phyloP scores from a whole-genome alignment of 2,113 vertebrate species.

The Arizona elegans region DNA sequence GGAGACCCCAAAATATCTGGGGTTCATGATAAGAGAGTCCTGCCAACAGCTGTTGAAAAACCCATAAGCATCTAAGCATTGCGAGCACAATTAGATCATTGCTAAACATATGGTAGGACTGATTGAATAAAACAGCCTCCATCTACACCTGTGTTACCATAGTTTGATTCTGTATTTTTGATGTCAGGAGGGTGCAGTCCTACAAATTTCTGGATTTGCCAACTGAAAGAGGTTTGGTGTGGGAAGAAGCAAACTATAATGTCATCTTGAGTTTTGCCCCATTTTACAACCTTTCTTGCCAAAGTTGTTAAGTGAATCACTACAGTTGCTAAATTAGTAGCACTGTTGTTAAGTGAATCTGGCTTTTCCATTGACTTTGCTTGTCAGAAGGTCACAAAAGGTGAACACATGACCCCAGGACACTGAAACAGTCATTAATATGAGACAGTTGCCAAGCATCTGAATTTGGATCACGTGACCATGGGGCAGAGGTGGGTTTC shows the following conservation, averaged over 20 bases:
- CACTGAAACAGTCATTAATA: not conserved
- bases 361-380: not conserved
- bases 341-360: not conserved
- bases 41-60: conserved; percentile 67
- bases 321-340: not conserved
- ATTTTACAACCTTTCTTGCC: not conserved
- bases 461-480: too few species aligned
- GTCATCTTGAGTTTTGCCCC: not conserved
- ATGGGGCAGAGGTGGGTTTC: too few species aligned
- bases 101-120: conserved; percentile 59
- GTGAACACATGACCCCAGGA: not conserved
- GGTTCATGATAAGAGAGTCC: conserved; percentile 52
- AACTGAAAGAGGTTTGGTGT: not conserved
- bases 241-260: not conserved
- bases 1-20: conserved; percentile 63
- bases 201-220: not conserved
- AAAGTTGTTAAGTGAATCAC: not conserved
- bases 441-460: not conserved
- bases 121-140: conserved; percentile 36
- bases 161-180: not conserved
- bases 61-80: conserved; percentile 59
- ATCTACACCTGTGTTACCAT: not conserved
- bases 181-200: not conserved
- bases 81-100: conserved; percentile 58
- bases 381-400: not conserved